Evolutionary conservation across 2,113 vertebrate species (phyloP).

Genomic region (Asarcornis scutulata): DNA sequence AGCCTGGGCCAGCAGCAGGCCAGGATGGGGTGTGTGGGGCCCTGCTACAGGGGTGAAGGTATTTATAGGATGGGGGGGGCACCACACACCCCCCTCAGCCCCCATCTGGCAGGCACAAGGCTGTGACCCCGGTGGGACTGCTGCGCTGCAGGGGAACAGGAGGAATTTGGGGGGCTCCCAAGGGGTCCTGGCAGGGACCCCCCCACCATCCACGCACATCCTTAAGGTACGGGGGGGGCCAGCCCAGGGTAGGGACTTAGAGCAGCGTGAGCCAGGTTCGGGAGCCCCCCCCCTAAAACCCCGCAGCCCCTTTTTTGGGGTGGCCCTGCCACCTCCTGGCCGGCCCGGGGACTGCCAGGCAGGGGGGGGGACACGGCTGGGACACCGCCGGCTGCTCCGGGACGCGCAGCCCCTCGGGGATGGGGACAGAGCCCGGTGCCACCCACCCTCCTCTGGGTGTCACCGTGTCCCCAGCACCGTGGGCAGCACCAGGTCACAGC

Average conservation of each 20-base stretch:
- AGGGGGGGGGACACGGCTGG: neutral
- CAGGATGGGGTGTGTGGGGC: too few species aligned
- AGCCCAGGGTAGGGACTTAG: neutral
- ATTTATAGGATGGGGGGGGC: too few species aligned
- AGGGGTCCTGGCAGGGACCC: neutral
- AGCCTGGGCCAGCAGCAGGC: too few species aligned
- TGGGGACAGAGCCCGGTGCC: neutral
- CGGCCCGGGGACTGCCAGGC: neutral
- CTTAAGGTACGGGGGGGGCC: too few species aligned
- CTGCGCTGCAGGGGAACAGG: neutral
- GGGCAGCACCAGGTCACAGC: neutral
- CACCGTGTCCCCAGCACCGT: neutral
- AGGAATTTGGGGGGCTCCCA: neutral
- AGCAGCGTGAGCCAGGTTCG: neutral
- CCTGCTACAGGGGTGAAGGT: too few species aligned
- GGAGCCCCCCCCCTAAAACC: neutral
- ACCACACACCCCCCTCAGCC: neutral
- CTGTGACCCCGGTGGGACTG: neutral
- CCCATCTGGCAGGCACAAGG: neutral
- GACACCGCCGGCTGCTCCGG: neutral
- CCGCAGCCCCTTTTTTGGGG: neutral
- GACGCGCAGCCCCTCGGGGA: too few species aligned
- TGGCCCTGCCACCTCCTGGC: constrained; percentile 59
- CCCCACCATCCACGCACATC: neutral
- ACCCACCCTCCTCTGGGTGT: neutral